Conservation (phyloP, 2,888 invertebrate genomes). For the Microchrysa polita region DNA sequence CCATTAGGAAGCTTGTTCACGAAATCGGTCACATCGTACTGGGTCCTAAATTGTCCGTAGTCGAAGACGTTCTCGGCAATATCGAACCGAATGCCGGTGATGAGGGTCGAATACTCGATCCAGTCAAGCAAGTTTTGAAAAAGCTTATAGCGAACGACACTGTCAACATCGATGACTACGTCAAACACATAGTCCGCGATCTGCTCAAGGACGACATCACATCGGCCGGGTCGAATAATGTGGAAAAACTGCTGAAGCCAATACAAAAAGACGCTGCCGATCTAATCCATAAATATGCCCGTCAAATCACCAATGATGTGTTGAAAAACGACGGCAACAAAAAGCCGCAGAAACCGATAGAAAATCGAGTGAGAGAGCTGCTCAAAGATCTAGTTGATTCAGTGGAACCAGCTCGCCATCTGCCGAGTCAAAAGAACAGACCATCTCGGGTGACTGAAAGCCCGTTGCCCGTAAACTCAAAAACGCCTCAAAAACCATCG, state of each 20-base stretch:
- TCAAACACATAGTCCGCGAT: background rate
- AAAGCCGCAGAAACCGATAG: no score
- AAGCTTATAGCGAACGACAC: background rate
- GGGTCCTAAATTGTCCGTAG: background rate
- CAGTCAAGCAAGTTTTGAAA: background rate
- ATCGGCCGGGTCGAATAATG: background rate
- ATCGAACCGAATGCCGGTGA: background rate
- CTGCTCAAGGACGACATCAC: background rate
- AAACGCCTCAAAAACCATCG: no score
- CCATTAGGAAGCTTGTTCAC: no score
- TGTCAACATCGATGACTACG: background rate
- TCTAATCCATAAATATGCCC: background rate
- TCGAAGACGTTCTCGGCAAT: background rate
- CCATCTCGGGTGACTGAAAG: no score
- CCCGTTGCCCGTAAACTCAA: no score
- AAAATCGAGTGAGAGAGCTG: background rate
- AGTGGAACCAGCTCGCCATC: no score
- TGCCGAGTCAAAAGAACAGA: no score
- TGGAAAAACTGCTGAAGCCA: background rate
- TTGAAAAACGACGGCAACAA: no score
- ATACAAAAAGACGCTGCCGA: background rate
- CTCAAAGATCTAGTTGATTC: slow-evolving; percentile 2
- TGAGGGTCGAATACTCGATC: background rate
- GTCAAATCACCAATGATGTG: no score
- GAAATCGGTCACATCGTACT: no score